Evolutionary conservation across 2,113 vertebrate genomes (phyloP), one percentile per base, ranked within the genome.

Genomic region (Rattus norvegicus): DNA sequence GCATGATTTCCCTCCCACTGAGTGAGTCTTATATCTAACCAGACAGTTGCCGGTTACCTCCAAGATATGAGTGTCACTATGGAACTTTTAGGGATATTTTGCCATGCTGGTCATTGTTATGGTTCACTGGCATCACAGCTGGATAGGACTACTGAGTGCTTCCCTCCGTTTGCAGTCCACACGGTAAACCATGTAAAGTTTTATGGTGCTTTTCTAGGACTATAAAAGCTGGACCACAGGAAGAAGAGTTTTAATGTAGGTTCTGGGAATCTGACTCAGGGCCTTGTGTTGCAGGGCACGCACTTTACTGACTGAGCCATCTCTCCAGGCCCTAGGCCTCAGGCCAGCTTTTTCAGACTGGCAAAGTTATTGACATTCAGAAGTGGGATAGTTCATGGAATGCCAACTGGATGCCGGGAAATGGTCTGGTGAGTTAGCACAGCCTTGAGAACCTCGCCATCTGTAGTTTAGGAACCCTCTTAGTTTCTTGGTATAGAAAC

Each of bases 321-420:
- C 47, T 69, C 33, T 20, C 47, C 26, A 54, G 43, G 30, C 33
- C 85, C 12, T 10, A 54, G 43, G 30, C 33, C 85, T 6, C 19
- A 24, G 47, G 65, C 6, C 19, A 70, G 65, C 19, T 54, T 52
- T 87, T 85, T 12, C 36, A 67, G 83, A 72, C 17, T 47, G 61
- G 43, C 63, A 92, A 92, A 69, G 49, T 49, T 92, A 30, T 89
- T 88, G 28, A 86, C 28, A 72, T 54, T 77, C 73, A 81, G 81
- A 80, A 24, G 12, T 17, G 63, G 30, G 20, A 26, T 43, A 75
- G 52, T 43, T 76, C 24, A 52, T 19, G 59, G 52, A 39, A 59
- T 56, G 30, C 33, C 49, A 80, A 7, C 4, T 52, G 10, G 36
- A 79, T 75, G 5, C 24, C 56, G 24, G 73, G 89, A 61, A 94